Evolutionary conservation across 2,888 invertebrate species (phyloP), one percentile per base, ranked within the genome.

Genomic region (Aporophyla lueneburgensis): DNA sequence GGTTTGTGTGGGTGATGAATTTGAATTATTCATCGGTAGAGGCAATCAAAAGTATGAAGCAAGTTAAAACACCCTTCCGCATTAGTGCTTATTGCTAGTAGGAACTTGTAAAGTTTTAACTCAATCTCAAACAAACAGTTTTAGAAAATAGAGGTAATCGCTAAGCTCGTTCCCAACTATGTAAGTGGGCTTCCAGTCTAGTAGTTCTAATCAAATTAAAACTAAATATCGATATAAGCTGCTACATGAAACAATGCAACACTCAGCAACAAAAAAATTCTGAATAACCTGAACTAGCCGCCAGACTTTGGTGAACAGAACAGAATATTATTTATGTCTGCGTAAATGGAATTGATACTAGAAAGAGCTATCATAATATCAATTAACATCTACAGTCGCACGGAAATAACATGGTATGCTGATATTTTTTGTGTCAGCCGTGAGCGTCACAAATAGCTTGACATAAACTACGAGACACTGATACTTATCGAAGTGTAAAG

Each of bases 21-120:
- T 43, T 27, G 70, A 46, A 73, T 78, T 53, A 61, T 66, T 66
- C 24, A 53, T 40, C 19, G 53, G 56, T 12, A 53, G 24, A 53
- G 63, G 70, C 66, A 74, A 81, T 74, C 56, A 74, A n/a, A n/a
- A 72, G 59, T 66, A 65, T 74, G 56, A 67, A 81, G 51, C 65
- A 74, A 74, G 66, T 72, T 63, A n/a, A 75, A 74, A 54, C 33
- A 24, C 12, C 58, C 54, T 74, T 85, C 72, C 71, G 24, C n/a
- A 72, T 67, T 70, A 74, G 59, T 66, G 43, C 10, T 46, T 46
- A 46, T 10, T 46, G 10, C n/a, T 33, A 3, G 7, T 58, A 16
- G n/a, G 0, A 78, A 27, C 59, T 33, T 53, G 2, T 24, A 24
- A 68, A 68, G 6, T 59, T 27, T 9, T 53, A 49, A 61, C 24